A percentile compares a stretch with the other conserved stretches of the same genome.
Evolutionary conservation across 2,797 vertebrate species (phyloP).

Genomic region (Chrysocyon brachyurus): DNA sequence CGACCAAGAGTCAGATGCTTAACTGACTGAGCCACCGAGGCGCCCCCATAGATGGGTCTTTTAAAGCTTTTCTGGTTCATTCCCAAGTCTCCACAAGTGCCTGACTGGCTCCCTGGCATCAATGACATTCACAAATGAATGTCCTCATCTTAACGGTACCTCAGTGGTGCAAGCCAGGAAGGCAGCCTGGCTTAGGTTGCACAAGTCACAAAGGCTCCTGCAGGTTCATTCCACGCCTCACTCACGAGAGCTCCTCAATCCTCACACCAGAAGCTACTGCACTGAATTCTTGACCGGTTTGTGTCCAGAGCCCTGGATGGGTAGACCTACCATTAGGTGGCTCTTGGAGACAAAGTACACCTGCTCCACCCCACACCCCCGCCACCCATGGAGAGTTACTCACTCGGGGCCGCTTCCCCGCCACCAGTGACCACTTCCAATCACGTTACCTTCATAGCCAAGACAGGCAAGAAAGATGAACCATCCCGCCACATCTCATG

Average conservation of each 20-base stretch:
- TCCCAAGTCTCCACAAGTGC: not conserved
- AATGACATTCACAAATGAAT: not conserved
- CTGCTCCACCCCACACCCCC: no score
- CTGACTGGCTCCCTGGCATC: no score
- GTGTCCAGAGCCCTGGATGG: not conserved
- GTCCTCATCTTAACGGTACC: not conserved
- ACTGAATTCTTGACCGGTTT: not conserved
- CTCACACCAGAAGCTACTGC: accelerated
- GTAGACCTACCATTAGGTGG: accelerated
- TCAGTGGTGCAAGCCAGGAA: not conserved
- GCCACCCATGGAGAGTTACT: no score
- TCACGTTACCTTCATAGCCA: accelerated
- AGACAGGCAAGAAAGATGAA: not conserved
- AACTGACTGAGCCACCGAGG: no score
- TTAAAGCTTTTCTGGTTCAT: no score
- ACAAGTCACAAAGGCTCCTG: not conserved
- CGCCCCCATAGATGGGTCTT: not conserved
- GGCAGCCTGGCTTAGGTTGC: not conserved
- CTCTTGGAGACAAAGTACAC: not conserved
- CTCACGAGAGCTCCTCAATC: not conserved
- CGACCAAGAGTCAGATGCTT: no score
- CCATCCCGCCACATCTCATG: accelerated
- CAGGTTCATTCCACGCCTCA: accelerated
- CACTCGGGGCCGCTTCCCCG: accelerated
- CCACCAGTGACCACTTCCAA: not conserved